phyloP scores from a whole-genome alignment of 2,797 vertebrate genomes.

The Tragelaphus oryx region DNA sequence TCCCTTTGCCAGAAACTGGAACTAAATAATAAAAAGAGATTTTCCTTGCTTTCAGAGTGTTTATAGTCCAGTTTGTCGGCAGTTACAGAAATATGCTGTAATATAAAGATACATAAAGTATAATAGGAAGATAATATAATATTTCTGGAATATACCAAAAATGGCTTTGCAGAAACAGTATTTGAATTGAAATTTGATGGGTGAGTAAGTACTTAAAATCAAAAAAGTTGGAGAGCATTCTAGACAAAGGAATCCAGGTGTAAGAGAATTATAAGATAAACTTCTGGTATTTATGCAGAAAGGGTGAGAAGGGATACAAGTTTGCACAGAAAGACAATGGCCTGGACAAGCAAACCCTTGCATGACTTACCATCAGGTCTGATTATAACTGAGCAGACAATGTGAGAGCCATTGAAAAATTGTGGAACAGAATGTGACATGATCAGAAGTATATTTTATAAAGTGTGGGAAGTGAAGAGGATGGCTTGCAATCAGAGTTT shows the following conservation, averaged over 20 bases:
- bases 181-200: not conserved
- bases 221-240: not conserved
- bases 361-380: not conserved
- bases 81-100: not conserved
- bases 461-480: not conserved
- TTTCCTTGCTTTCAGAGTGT: not conserved
- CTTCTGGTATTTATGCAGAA: not conserved
- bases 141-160: not conserved
- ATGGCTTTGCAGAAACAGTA: not conserved
- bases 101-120: not conserved
- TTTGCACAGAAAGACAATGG: not conserved
- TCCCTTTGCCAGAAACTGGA: not conserved
- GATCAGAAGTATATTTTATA: not conserved
- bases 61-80: not conserved
- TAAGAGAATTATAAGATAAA: not conserved
- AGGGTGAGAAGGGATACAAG: not conserved
- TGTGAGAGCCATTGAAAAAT: not conserved
- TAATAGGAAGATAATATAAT: not conserved
- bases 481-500: not conserved
- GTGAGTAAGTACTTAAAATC: not conserved
- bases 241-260: not conserved
- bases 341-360: not conserved
- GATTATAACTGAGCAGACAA: not conserved
- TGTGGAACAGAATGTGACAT: not conserved
- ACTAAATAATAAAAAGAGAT: not conserved